phyloP scores from a whole-genome alignment of 2,888 invertebrate species.

The Metacarcinus magister region DNA sequence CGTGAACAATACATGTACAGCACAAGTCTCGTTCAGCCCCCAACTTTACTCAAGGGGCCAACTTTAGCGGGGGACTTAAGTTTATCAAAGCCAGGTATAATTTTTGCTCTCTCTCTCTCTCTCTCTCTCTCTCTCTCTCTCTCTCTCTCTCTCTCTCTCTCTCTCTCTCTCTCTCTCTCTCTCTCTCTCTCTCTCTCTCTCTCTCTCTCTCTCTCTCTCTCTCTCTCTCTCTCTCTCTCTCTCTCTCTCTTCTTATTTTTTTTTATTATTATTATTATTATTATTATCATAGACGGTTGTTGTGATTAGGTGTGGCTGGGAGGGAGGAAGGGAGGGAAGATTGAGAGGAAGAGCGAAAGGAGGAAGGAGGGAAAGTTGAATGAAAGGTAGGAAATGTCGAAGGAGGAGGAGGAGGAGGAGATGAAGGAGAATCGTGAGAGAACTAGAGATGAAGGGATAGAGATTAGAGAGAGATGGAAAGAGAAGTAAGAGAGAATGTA shows the following conservation, averaged over 20 bases:
- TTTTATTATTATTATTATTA: neutral
- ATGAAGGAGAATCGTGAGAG: neutral
- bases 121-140: constrained; percentile 1
- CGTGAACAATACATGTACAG: constrained; percentile 5
- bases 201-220: neutral
- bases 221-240: too few species aligned
- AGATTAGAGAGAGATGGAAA: neutral
- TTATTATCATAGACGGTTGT: neutral
- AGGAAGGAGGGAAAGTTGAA: neutral
- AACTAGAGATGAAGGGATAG: neutral
- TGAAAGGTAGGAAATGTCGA: neutral
- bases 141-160: constrained; percentile 42
- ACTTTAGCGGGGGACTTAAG: neutral
- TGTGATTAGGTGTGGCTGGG: neutral
- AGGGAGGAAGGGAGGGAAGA: neutral
- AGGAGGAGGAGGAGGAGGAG: constrained; percentile 20
- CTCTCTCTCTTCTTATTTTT: neutral
- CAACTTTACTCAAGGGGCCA: constrained; percentile 18
- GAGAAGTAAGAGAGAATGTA: neutral
- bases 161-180: constrained; percentile 33
- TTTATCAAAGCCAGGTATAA: constrained; percentile 37
- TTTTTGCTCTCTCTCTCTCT: neutral
- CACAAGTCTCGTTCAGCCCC: neutral
- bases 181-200: neutral
- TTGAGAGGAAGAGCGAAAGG: neutral